These are phyloP conservation scores for Elephantulus edwardii DNA, from an alignment of 2,113 vertebrate species.

Conservation along the genomic window DNA sequence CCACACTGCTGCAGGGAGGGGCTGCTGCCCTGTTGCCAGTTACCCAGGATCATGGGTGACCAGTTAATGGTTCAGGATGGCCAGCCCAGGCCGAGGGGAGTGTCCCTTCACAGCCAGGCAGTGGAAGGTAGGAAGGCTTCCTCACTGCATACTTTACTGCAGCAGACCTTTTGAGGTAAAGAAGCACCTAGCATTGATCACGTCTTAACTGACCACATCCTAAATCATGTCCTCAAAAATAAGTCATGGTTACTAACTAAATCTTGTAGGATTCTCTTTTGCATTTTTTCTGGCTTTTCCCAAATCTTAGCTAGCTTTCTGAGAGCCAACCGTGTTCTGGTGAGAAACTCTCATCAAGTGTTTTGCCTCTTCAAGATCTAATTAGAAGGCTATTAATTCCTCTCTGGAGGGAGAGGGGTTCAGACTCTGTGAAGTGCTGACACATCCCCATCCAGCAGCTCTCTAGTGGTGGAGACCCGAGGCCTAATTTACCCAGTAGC, in stretches of 20 bases:
- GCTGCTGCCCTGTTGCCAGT: background rate
- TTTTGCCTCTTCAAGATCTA: constrained; percentile 12
- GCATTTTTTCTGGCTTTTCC: background rate
- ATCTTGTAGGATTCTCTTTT: too few species aligned
- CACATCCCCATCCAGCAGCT: background rate
- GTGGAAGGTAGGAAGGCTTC: background rate
- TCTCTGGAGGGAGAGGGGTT: background rate
- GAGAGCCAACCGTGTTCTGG: background rate
- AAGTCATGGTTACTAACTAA: background rate
- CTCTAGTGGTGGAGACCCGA: background rate
- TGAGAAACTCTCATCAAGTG: constrained; percentile 13
- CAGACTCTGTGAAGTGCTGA: background rate
- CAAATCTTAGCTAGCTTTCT: background rate
- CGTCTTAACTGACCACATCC: too few species aligned
- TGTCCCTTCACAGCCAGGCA: background rate
- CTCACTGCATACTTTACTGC: background rate
- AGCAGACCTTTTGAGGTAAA: background rate
- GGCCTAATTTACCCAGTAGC: background rate
- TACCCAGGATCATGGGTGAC: background rate
- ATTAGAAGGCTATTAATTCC: background rate
- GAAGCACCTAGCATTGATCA: background rate
- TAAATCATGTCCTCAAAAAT: constrained; percentile 19
- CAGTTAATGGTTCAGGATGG: background rate
- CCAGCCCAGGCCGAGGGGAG: background rate
- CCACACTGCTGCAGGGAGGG: background rate